Conservation (phyloP, 1,140 invertebrate species). For the Eumeta japonica region DNA sequence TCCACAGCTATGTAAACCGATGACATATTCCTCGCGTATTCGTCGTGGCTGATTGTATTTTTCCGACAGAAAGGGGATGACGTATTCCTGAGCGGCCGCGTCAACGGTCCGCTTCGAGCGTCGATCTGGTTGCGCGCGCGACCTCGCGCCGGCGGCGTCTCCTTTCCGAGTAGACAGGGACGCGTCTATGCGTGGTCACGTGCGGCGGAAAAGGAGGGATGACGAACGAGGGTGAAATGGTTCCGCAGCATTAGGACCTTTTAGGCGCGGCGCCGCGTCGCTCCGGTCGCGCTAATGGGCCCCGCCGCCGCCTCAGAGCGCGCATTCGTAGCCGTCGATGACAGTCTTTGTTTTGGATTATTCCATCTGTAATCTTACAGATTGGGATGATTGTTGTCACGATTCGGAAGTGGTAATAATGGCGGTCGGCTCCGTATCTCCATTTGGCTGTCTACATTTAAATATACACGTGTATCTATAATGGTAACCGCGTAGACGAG, state of each 20-base stretch:
- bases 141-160: slow-evolving; percentile 21
- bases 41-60: too few relatives aligned
- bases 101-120: neutral
- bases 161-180: slow-evolving; percentile 6
- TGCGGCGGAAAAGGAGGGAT: slow-evolving; percentile 7
- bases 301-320: slow-evolving; percentile 28
- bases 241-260: slow-evolving; percentile 27
- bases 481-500: too few relatives aligned
- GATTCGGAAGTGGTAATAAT: too few relatives aligned
- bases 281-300: slow-evolving; percentile 32
- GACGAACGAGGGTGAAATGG: slow-evolving; percentile 13
- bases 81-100: too few relatives aligned
- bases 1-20: too few relatives aligned
- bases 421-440: too few relatives aligned
- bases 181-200: neutral
- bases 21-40: too few relatives aligned
- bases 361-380: too few relatives aligned
- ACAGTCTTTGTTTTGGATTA: slow-evolving; percentile 16
- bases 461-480: too few relatives aligned
- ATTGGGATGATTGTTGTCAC: too few relatives aligned
- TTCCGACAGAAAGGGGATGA: too few relatives aligned
- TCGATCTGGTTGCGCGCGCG: slow-evolving; percentile 23
- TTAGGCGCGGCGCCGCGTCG: slow-evolving; percentile 28
- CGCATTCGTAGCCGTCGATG: slow-evolving; percentile 23
- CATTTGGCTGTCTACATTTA: too few relatives aligned